phyloP scores from a whole-genome alignment of 1,140 invertebrate species.

The Euwallacea fornicatus region DNA sequence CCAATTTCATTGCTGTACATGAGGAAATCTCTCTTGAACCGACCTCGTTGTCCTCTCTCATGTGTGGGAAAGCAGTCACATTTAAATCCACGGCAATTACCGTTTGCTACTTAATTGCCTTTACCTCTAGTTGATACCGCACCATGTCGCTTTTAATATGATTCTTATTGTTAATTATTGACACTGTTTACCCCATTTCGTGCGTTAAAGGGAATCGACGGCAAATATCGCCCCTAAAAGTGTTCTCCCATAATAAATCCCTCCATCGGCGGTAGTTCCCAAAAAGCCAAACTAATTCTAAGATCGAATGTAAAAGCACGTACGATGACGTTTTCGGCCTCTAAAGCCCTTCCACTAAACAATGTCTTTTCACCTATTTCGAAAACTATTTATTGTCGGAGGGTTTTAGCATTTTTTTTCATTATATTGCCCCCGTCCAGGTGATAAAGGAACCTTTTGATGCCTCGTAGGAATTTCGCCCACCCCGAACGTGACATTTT shows the following conservation, averaged over 20 bases:
- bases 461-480: constrained; percentile 8
- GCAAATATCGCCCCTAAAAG: no score
- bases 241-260: constrained; percentile 13
- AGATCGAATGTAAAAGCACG: constrained; percentile 10
- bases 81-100: background rate
- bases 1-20: no score
- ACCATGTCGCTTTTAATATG: no score
- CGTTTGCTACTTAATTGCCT: background rate
- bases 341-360: constrained; percentile 17
- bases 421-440: constrained; percentile 4
- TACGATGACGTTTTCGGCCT: constrained; percentile 8
- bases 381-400: constrained; percentile 19
- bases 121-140: no score
- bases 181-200: no score
- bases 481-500: constrained; percentile 19
- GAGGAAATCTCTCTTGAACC: no score
- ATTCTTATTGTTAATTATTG: no score
- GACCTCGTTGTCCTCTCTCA: no score
- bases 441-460: constrained; percentile 7
- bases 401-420: constrained; percentile 9
- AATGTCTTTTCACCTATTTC: constrained; percentile 22
- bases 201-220: no score
- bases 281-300: constrained; percentile 16
- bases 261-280: constrained; percentile 16
- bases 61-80: background rate